Evolutionary conservation across 2,797 vertebrate genomes (phyloP), one percentile per base, ranked within the genome.

Genomic region (Myotis myotis): DNA sequence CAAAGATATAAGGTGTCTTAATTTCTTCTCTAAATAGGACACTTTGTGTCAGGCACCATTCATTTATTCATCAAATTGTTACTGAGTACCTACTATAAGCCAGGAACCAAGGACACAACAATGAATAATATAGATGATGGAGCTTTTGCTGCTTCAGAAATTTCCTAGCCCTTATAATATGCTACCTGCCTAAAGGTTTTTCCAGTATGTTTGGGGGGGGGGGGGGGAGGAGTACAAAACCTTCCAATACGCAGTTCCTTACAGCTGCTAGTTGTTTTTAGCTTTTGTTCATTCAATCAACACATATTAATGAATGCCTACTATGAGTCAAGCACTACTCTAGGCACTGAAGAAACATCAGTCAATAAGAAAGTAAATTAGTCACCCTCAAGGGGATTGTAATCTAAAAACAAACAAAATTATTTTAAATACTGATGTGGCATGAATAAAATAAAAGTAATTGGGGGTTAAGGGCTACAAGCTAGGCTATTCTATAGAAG

Each of bases 401-500:
- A 17, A 16, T 91, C 8, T 89, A 95, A 53, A 89, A 71, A 78
- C 15, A 95, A 84, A 62, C 8, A 71, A 62, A 25, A 38, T 53
- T 6, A 36, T 36, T 75, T 87, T n/a, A 80, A 38, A 84, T 86
- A 94, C 36, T 64, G 23, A 15, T 82, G 33, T 78, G 62, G 8
- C 53, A 90, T n/a, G 23, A 70, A 64, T 80, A 76, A 85, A 92
- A 85, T 62, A 87, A 57, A 90, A 93, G 20, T 51, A 82, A 90
- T 30, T 82, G 23, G 25, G 11, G 12, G 9, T 41, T 76, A 38
- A 74, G 38, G 47, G 22, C 36, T 92, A 41, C 78, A 94, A 68
- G 1, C 71, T 68, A 49, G 20, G 25, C 22, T 75, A 10, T 6
- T 87, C 23, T 82, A 62, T 75, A 20, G 25, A 82, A 28, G 47